Evolutionary conservation across 2,113 vertebrate species (phyloP), one percentile per base, ranked within the genome.

Genomic region (Pygoscelis adeliae): DNA sequence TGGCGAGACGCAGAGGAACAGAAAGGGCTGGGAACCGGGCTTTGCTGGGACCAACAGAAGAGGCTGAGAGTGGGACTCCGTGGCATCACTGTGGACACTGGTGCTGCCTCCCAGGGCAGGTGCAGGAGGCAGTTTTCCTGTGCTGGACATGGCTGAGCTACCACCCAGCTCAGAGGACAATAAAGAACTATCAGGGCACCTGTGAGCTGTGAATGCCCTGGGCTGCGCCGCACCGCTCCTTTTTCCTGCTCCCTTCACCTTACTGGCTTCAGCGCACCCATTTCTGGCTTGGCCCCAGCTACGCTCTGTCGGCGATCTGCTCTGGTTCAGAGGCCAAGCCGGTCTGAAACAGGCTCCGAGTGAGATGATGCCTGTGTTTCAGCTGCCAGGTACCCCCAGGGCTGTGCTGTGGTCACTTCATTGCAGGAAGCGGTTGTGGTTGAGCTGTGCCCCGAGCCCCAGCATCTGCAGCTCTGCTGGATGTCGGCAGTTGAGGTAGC

Each of bases 131-230:
- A 47, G 22, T 71, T 90, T 73, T 94, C 81, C 87, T 73, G 78
- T 11, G 0, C 84, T 93, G 91, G 85, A 77, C 34, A 6, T 63
- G 92, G 61, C 96, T 89, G 95, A 96, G 74, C 94, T 95, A 87
- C 74, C 66, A 61, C 32, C 11, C n/a, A 59, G 80, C 82, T 89
- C 81, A 47, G 69, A 72, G 89, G 95, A 95, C 94, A 96, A 92
- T 95, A 95, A 98, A 96, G 66, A 95, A 87, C 87, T 91, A 14
- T 89, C 77, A 90, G 93, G 84, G 42, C 62, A 92, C n/a, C 47
- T 85, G 53, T 81, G 67, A 53, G 76, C 70, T 66, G 49, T 81
- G 69, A 91, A 74, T 85, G 88, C 59, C 74, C 82, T 79, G 87
- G 42, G 50, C 47, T 1, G 3, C 1, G 27, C 46, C 13, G 2